Conservation (phyloP, 2,113 vertebrate species). For the Erythrocercus mccallii region DNA sequence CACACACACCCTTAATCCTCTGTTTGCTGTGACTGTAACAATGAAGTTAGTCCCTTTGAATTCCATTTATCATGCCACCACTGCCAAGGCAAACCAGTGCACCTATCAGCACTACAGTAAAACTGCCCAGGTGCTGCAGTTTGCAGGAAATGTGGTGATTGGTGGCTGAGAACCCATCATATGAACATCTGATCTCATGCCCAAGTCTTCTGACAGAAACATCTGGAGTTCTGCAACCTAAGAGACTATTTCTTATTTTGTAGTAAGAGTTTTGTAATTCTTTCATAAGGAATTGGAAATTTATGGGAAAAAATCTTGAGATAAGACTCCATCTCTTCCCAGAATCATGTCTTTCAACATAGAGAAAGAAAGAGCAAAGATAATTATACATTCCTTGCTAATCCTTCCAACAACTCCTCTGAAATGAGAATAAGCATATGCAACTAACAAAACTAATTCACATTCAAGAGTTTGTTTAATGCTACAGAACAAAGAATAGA, state of each 20-base stretch:
- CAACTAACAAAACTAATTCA: not conserved
- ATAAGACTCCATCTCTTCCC: not conserved
- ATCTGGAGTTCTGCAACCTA: not conserved
- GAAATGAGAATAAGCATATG: not conserved
- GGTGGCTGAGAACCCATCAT: rapidly evolving
- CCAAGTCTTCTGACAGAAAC: not conserved
- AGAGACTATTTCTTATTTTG: not conserved
- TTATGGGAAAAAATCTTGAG: not conserved
- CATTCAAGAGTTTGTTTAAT: not conserved
- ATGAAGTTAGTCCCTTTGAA: not conserved
- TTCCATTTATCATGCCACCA: not conserved
- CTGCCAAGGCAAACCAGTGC: not conserved
- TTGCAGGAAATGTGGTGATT: not conserved
- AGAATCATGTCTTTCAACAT: not conserved
- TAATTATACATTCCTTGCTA: not conserved
- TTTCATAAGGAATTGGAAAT: not conserved
- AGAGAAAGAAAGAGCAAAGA: not conserved
- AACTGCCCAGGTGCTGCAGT: not conserved
- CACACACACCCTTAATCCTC: not conserved
- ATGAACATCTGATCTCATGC: not conserved
- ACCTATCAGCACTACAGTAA: not conserved
- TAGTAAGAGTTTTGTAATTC: not conserved
- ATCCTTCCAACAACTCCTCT: not conserved
- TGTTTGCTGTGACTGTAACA: not conserved
- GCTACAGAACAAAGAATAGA: not conserved